Conservation (phyloP, 1,140 invertebrate genomes). For the Zophobas morio region DNA sequence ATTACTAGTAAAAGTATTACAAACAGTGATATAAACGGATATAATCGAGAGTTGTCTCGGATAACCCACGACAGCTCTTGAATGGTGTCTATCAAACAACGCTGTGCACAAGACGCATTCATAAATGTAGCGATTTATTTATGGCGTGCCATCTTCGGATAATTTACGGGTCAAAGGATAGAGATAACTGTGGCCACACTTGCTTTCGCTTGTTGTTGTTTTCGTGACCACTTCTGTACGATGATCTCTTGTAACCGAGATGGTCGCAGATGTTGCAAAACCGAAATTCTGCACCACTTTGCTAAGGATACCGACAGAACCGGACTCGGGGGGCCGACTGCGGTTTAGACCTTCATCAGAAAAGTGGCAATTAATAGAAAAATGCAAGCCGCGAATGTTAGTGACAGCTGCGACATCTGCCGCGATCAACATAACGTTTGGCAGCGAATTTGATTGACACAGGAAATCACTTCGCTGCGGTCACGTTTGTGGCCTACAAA, state of each 20-base stretch:
- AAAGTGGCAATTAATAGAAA: not conserved
- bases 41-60: constrained; percentile 39
- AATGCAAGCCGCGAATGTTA: too few relatives aligned
- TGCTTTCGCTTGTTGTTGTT: constrained; percentile 54
- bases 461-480: constrained; percentile 3
- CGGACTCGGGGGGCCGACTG: not conserved
- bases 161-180: constrained; percentile 64
- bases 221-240: constrained; percentile 52
- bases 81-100: constrained; percentile 61
- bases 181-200: constrained; percentile 60
- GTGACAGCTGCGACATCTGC: constrained; percentile 2
- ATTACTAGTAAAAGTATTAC: constrained; percentile 35
- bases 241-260: constrained; percentile 49
- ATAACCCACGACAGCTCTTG: constrained; percentile 58
- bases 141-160: constrained; percentile 63
- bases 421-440: constrained; percentile 10
- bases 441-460: constrained; percentile 2
- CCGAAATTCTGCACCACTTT: constrained; percentile 34
- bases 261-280: constrained; percentile 52
- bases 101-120: constrained; percentile 57
- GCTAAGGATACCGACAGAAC: constrained; percentile 19
- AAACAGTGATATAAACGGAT: constrained; percentile 29
- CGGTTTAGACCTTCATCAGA: constrained; percentile 8
- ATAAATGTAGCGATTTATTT: constrained; percentile 65
- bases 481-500: not conserved